phyloP scores from a whole-genome alignment of 2,888 invertebrate genomes.

The Tetranychus truncatus region DNA sequence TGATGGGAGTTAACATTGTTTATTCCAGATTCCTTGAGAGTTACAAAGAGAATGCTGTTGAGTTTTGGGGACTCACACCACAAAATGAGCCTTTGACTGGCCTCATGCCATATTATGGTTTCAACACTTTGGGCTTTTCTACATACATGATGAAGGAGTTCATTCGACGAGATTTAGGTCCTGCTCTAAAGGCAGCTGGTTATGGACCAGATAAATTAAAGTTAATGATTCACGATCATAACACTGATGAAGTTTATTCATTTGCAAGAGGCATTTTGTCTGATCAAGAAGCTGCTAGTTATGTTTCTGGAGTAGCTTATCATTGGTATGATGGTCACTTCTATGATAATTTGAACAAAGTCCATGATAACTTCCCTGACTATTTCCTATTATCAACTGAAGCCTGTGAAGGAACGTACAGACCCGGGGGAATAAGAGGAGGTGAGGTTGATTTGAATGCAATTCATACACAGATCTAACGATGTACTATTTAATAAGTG shows the following conservation, averaged over 20 bases:
- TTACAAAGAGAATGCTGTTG: conserved; percentile 46
- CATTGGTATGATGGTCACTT: conserved; percentile 50
- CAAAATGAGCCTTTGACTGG: conserved; percentile 57
- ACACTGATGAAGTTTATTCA: conserved; percentile 18
- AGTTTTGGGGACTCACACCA: conserved; percentile 60
- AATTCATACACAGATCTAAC: too few relatives aligned
- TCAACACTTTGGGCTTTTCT: conserved; percentile 31
- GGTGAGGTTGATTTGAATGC: too few relatives aligned
- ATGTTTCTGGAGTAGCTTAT: conserved; percentile 52
- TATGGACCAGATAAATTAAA: conserved; percentile 39
- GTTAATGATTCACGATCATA: conserved; percentile 55
- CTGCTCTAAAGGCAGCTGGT: conserved; percentile 41
- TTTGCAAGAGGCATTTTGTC: conserved; percentile 11
- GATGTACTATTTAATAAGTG: too few relatives aligned
- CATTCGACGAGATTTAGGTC: conserved; percentile 53
- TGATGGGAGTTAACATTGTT: too few relatives aligned
- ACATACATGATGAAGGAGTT: conserved; percentile 42
- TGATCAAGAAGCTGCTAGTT: conserved; percentile 30
- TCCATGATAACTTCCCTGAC: conserved; percentile 37
- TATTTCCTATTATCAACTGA: conserved; percentile 61
- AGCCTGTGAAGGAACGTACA: conserved; percentile 57
- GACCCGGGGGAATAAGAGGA: too few relatives aligned
- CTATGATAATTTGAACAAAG: background rate
- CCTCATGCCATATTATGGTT: conserved; percentile 33
- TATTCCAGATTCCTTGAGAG: conserved; percentile 49